phyloP scores from a whole-genome alignment of 2,113 vertebrate species.

The Camelus dromedarius region DNA sequence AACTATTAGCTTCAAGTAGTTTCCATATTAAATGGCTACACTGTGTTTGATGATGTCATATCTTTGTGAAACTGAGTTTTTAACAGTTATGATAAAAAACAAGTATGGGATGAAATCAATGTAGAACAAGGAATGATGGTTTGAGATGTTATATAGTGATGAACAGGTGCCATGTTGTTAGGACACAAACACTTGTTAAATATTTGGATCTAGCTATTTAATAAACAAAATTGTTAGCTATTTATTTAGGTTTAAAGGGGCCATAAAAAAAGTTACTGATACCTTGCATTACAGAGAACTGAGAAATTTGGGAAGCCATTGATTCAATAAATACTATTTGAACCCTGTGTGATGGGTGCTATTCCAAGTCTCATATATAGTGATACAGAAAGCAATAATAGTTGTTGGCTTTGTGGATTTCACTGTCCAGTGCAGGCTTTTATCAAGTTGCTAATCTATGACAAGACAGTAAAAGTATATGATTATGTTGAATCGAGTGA shows the following conservation, averaged over 20 bases:
- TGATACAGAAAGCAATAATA: slow-evolving; percentile 17
- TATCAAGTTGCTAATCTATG: slow-evolving; percentile 28
- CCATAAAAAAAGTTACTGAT: background rate
- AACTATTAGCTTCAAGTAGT: background rate
- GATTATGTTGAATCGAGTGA: slow-evolving; percentile 7
- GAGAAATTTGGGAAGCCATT: background rate
- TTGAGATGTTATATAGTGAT: background rate
- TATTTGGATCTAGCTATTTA: background rate
- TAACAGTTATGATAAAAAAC: background rate
- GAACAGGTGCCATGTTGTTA: background rate
- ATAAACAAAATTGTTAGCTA: background rate
- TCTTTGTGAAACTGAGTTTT: background rate
- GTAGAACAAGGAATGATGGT: background rate
- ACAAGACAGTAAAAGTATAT: slow-evolving; percentile 14
- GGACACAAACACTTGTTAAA: background rate
- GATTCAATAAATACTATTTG: background rate
- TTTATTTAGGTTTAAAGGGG: background rate
- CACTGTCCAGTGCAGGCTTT: background rate
- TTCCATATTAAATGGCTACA: background rate
- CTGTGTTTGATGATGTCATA: background rate
- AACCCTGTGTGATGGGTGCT: background rate
- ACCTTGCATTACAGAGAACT: background rate
- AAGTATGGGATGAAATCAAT: background rate
- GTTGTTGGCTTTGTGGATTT: slow-evolving; percentile 29
- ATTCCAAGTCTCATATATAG: background rate